Conservation (phyloP, 35 echinoderm and acorn worm species). For the Lytechinus variegatus region DNA sequence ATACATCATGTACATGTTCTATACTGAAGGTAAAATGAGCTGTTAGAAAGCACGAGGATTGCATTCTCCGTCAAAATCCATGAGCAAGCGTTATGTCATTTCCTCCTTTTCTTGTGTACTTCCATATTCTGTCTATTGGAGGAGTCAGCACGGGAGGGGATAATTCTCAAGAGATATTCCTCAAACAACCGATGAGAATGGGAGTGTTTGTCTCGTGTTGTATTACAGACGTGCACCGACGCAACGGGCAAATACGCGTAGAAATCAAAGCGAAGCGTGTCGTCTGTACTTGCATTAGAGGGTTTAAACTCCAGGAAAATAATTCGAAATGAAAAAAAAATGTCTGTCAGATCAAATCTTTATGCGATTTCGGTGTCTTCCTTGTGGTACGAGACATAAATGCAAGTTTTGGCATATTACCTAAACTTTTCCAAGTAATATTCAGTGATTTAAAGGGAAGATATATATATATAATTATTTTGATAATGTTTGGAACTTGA, state of each 20-base stretch:
- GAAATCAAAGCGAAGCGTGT: not conserved
- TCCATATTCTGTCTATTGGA: not conserved
- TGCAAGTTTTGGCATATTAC: not conserved
- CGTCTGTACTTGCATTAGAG: not conserved
- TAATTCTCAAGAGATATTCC: not conserved
- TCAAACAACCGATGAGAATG: conserved; percentile 11
- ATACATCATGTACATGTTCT: no score
- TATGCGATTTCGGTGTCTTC: not conserved
- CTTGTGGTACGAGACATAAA: not conserved
- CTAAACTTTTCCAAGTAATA: not conserved
- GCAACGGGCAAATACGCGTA: not conserved
- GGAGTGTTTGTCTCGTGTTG: not conserved
- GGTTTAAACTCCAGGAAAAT: not conserved
- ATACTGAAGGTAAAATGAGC: no score
- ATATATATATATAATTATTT: no score
- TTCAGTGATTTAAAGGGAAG: no score
- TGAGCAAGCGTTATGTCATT: not conserved
- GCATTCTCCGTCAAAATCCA: not conserved
- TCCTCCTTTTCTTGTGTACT: not conserved
- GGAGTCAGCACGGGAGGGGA: not conserved
- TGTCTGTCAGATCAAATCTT: not conserved
- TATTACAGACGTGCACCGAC: not conserved
- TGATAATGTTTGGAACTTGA: no score
- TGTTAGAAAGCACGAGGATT: no score
- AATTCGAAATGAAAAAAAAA: not conserved